Evolutionary conservation across 30 jellyfish, hydroid and myxozoan genomes (phyloP), one percentile per base, ranked within the genome.

Genomic region (Turritopsis dohrnii): DNA sequence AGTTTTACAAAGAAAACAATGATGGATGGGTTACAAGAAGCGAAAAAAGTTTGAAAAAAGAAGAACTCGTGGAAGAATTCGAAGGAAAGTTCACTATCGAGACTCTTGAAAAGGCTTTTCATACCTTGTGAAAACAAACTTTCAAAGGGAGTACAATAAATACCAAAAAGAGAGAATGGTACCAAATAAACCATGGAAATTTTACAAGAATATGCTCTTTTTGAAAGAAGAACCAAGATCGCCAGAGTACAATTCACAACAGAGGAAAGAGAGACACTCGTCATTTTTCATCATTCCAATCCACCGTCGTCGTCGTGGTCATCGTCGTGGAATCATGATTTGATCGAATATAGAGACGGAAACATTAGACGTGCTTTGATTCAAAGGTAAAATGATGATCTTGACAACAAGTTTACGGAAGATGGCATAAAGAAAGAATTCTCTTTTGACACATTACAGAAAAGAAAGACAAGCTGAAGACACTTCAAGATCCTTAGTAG

Each of bases 261-360:
- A 0, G 77, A 69, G 0, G 77, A 69, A 69, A 0, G 77, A 69
- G 77, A 69, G 0, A 75, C 83, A 7, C 18, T 27, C 27, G 22
- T 25, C 41, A 75, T 74, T 0, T 72, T 72, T 72, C 24, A 0
- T 0, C 76, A 72, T 0, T 0, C 0, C 0, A 72, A 72, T 72
- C 28, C 81, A 72, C 0, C 81, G 18, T 72, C 23, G 18, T 19
- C 17, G 75, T n/a, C n/a, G n/a, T n/a, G n/a, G n/a, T n/a, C n/a
- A n/a, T n/a, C n/a, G n/a, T n/a, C n/a, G n/a, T n/a, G n/a, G n/a
- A n/a, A n/a, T n/a, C n/a, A n/a, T n/a, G n/a, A n/a, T n/a, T n/a
- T n/a, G n/a, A n/a, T n/a, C n/a, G 81, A 72, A 29, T 72, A 72
- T 29, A 72, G 81, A 26, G 81, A 72, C 24, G 20, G 81, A 72